phyloP scores from a whole-genome alignment of 2,797 vertebrate genomes.

The Glyptemys insculpta region DNA sequence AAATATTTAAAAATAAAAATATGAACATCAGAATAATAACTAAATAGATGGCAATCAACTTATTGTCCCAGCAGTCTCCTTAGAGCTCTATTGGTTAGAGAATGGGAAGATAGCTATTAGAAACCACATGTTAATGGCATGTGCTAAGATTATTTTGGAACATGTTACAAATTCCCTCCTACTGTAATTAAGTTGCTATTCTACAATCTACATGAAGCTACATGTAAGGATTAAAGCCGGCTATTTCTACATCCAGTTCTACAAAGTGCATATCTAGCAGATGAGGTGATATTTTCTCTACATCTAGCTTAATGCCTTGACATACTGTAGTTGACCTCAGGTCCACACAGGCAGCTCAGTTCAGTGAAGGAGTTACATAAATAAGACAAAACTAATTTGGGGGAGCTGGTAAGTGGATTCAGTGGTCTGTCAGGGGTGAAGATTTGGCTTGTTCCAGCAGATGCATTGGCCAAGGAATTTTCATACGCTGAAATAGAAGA shows the following conservation, averaged over 20 bases:
- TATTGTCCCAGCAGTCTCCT: conserved; percentile 41
- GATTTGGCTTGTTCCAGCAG: conserved; percentile 38
- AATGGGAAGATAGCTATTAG: conserved; percentile 11
- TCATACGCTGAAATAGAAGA: conserved; percentile 16
- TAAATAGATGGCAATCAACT: neutral
- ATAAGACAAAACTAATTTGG: conserved; percentile 69
- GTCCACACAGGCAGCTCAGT: conserved; percentile 85
- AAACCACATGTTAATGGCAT: conserved; percentile 3
- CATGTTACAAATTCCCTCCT: conserved; percentile 8
- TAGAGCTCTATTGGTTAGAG: conserved; percentile 42
- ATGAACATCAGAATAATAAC: neutral
- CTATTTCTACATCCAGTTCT: conserved; percentile 53
- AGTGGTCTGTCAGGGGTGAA: conserved; percentile 16
- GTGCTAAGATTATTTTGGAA: neutral
- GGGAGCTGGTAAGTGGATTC: conserved; percentile 31
- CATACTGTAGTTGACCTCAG: conserved; percentile 88
- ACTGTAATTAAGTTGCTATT: conserved; percentile 16
- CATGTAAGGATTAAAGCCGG: conserved; percentile 5
- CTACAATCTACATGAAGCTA: conserved; percentile 3
- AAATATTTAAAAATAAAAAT: neutral
- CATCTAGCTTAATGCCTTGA: conserved; percentile 76
- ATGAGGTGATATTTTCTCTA: conserved; percentile 73
- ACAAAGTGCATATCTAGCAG: conserved; percentile 31
- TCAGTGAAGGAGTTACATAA: conserved; percentile 81
- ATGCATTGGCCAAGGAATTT: conserved; percentile 36